These are phyloP conservation scores for Elaphurus davidianus DNA, from an alignment of 2,113 vertebrate genomes.

Conservation along the genomic window DNA sequence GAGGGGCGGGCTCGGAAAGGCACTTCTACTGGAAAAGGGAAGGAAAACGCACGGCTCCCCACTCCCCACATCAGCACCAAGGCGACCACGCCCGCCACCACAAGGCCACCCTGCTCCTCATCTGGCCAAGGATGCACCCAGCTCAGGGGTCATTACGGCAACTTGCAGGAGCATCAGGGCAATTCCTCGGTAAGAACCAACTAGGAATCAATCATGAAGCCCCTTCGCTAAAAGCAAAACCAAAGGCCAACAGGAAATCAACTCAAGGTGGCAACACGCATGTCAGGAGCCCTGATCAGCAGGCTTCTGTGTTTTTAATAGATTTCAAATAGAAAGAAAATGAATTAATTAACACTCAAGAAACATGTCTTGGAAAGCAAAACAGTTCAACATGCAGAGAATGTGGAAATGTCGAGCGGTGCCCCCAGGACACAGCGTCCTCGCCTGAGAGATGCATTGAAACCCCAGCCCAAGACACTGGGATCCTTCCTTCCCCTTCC, in stretches of 20 bases:
- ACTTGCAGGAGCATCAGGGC: rapidly evolving
- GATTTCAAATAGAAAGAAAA: neutral
- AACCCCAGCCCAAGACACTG: neutral
- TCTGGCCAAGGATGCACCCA: rapidly evolving
- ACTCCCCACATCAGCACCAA: rapidly evolving
- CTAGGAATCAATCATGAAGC: rapidly evolving
- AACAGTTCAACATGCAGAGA: neutral
- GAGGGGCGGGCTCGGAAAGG: rapidly evolving
- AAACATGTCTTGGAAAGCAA: neutral
- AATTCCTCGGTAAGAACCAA: rapidly evolving
- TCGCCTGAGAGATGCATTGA: rapidly evolving
- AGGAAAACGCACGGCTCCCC: neutral
- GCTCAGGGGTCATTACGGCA: rapidly evolving
- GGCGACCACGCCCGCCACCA: no score
- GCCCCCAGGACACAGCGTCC: rapidly evolving
- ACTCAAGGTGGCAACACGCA: rapidly evolving
- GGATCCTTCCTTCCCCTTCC: neutral
- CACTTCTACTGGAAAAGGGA: rapidly evolving
- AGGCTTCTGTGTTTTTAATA: rapidly evolving
- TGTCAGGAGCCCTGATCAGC: neutral
- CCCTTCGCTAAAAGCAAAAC: neutral
- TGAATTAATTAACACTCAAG: neutral
- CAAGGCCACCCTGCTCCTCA: rapidly evolving
- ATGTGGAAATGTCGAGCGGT: rapidly evolving
- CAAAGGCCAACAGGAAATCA: neutral